Conservation (phyloP, 2,888 invertebrate species). For the Stratiomys singularior region DNA sequence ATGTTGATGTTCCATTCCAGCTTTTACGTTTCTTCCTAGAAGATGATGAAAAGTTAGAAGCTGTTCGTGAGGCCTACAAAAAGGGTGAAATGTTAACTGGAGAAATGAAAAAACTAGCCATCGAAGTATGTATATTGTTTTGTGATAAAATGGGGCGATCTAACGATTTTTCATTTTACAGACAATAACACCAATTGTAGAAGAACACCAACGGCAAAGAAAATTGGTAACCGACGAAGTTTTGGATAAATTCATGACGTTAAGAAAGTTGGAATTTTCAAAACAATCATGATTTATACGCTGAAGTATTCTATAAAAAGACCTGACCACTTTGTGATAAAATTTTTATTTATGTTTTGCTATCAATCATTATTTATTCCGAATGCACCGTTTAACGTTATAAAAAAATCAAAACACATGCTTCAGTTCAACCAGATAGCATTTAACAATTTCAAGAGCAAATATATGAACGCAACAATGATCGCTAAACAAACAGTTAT, state of each 20-base stretch:
- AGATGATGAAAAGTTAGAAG: slow-evolving; percentile 85
- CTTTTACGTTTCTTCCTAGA: slow-evolving; percentile 95
- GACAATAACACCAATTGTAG: slow-evolving; percentile 79
- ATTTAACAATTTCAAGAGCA: not conserved
- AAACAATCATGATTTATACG: slow-evolving; percentile 33
- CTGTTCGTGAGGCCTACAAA: slow-evolving; percentile 68
- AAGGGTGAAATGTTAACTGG: slow-evolving; percentile 91
- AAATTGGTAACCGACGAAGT: slow-evolving; percentile 85
- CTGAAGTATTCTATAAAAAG: not conserved
- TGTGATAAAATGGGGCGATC: not conserved
- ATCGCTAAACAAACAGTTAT: not conserved
- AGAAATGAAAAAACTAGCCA: slow-evolving; percentile 91
- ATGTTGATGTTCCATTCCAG: slow-evolving; percentile 94
- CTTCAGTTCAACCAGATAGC: not conserved
- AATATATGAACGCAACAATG: not conserved
- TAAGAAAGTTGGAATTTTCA: slow-evolving; percentile 76
- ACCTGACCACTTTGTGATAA: slow-evolving; percentile 25
- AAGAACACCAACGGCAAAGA: slow-evolving; percentile 83
- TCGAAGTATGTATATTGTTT: slow-evolving; percentile 67
- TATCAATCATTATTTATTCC: slow-evolving; percentile 26
- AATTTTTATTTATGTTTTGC: slow-evolving; percentile 5
- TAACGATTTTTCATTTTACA: slow-evolving; percentile 48
- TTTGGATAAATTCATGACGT: slow-evolving; percentile 84
- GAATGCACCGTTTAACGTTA: not conserved
- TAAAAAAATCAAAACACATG: not conserved